phyloP scores from a whole-genome alignment of 2,888 invertebrate genomes.

The Alviniconcha strummeri region DNA sequence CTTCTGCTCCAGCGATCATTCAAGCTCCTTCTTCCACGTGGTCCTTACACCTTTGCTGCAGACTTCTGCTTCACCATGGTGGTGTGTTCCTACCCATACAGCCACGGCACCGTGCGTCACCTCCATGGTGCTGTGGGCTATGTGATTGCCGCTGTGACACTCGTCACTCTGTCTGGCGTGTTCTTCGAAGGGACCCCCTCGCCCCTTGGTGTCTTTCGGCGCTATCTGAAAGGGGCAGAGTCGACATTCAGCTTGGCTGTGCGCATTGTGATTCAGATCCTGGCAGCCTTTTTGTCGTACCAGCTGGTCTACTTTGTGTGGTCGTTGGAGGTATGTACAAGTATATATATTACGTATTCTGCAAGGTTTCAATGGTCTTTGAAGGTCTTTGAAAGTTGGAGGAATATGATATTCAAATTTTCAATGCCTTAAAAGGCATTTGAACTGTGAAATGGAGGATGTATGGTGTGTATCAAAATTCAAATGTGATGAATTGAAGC shows the following conservation, averaged over 20 bases:
- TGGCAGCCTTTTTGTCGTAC: slow-evolving; percentile 21
- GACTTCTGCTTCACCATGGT: slow-evolving; percentile 55
- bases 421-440: neutral
- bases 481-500: too few relatives aligned
- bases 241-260: neutral
- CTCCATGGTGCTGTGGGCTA: slow-evolving; percentile 16
- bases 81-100: slow-evolving; percentile 52
- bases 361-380: neutral
- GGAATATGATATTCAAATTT: neutral
- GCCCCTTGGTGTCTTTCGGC: slow-evolving; percentile 23
- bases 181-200: slow-evolving; percentile 23
- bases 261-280: slow-evolving; percentile 11
- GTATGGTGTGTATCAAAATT: too few relatives aligned
- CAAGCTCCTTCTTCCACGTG: slow-evolving; percentile 43
- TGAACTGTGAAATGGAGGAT: too few relatives aligned
- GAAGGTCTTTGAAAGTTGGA: neutral
- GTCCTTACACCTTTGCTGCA: slow-evolving; percentile 42
- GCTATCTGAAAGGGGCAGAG: slow-evolving; percentile 19
- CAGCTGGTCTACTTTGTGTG: slow-evolving; percentile 17
- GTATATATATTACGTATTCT: neutral
- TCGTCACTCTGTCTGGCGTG: slow-evolving; percentile 3
- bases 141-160: slow-evolving; percentile 22
- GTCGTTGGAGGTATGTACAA: slow-evolving; percentile 20
- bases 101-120: slow-evolving; percentile 49
- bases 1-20: slow-evolving; percentile 34